These are phyloP conservation scores for Drosophila watanabei DNA, from an alignment of 1,140 invertebrate genomes.

Conservation along the genomic window DNA sequence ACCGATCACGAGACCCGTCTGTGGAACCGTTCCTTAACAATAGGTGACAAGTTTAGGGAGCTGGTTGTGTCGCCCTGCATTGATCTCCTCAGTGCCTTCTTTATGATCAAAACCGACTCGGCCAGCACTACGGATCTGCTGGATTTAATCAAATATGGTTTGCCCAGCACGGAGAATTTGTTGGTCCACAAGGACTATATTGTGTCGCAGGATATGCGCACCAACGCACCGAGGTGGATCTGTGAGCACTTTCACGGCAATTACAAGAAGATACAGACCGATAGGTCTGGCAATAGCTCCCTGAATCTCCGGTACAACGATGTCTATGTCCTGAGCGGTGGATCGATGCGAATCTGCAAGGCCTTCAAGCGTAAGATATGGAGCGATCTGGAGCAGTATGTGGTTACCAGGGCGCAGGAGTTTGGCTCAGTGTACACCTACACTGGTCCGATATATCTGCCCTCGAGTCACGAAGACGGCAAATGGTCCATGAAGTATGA, in stretches of 20 bases:
- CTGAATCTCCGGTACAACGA: slow-evolving; percentile 61
- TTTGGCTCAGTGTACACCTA: slow-evolving; percentile 61
- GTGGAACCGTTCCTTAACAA: slow-evolving; percentile 36
- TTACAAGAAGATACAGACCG: slow-evolving; percentile 29
- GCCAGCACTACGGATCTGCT: slow-evolving; percentile 35
- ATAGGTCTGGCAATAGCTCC: slow-evolving; percentile 22
- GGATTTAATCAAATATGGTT: slow-evolving; percentile 61
- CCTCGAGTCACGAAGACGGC: not conserved
- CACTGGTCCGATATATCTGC: slow-evolving; percentile 63
- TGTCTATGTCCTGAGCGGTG: slow-evolving; percentile 60
- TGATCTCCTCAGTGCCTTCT: slow-evolving; percentile 31
- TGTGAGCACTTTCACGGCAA: slow-evolving; percentile 62
- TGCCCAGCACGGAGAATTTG: slow-evolving; percentile 61
- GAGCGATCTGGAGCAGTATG: slow-evolving; percentile 54
- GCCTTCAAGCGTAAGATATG: slow-evolving; percentile 54
- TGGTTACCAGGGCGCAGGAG: slow-evolving; percentile 30
- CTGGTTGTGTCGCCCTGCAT: slow-evolving; percentile 35
- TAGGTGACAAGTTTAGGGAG: slow-evolving; percentile 49
- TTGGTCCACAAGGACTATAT: slow-evolving; percentile 68
- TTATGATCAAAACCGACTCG: slow-evolving; percentile 29
- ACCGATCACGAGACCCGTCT: slow-evolving; percentile 62
- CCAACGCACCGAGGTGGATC: slow-evolving; percentile 56
- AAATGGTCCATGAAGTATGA: slow-evolving; percentile 58
- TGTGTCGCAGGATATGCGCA: slow-evolving; percentile 58
- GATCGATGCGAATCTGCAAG: slow-evolving; percentile 43